Conservation (phyloP, 2,113 vertebrate species). For the Dunckerocampus dactyliophorus region DNA sequence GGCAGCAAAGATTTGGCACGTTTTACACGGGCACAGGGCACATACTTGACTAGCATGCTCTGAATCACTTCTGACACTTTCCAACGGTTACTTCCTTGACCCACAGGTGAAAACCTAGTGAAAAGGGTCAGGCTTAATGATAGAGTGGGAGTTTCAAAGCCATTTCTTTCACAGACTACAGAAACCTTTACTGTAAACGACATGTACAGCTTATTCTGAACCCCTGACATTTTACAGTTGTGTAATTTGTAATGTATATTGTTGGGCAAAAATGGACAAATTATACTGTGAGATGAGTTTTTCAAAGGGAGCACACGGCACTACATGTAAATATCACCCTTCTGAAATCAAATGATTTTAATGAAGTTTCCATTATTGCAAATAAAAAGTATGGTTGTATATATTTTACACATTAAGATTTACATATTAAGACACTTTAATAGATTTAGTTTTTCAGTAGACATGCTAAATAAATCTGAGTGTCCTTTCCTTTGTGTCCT, state of each 20-base stretch:
- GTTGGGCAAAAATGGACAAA: slow-evolving; percentile 36
- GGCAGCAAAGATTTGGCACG: too few relatives aligned
- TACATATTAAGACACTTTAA: slow-evolving; percentile 55
- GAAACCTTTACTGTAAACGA: slow-evolving; percentile 10
- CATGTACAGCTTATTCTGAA: slow-evolving; percentile 5
- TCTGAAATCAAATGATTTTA: slow-evolving; percentile 37
- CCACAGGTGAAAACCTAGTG: too few relatives aligned
- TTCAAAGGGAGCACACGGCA: slow-evolving; percentile 23
- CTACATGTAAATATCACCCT: slow-evolving; percentile 36
- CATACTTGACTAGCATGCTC: too few relatives aligned
- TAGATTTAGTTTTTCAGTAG: slow-evolving; percentile 55
- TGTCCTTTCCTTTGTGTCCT: slow-evolving; percentile 39
- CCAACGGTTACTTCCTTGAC: too few relatives aligned
- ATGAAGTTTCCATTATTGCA: slow-evolving; percentile 19
- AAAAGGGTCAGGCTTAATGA: too few relatives aligned
- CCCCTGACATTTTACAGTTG: slow-evolving; percentile 14
- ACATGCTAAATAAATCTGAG: slow-evolving; percentile 5
- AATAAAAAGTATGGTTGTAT: slow-evolving; percentile 30
- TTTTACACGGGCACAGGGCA: too few relatives aligned
- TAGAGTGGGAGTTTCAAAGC: too few relatives aligned
- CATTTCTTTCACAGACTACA: slow-evolving; percentile 6
- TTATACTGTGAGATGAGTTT: slow-evolving; percentile 57
- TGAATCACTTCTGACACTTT: too few relatives aligned
- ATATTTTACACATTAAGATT: slow-evolving; percentile 32
- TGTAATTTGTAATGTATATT: not conserved